These are phyloP conservation scores for Amphiprion percula DNA, from an alignment of 2,113 vertebrate genomes.

Conservation along the genomic window DNA sequence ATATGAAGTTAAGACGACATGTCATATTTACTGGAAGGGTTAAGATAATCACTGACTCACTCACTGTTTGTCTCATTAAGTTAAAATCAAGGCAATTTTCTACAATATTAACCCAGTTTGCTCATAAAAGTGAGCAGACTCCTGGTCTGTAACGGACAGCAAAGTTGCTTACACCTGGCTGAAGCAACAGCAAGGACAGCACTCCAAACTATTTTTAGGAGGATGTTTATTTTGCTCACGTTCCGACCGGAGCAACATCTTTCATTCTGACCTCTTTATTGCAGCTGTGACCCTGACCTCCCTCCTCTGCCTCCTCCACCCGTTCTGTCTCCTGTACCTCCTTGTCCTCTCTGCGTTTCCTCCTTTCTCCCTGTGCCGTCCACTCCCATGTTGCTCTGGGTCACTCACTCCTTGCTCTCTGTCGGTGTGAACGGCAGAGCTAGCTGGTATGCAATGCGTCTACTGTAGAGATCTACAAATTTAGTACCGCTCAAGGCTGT, in stretches of 20 bases:
- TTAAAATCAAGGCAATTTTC: constrained; percentile 12
- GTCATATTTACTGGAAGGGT: constrained; percentile 71
- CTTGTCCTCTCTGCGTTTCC: constrained; percentile 53
- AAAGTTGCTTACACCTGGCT: constrained; percentile 68
- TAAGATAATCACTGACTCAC: constrained; percentile 49
- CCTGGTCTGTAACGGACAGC: constrained; percentile 22
- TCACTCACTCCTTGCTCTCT: constrained; percentile 30
- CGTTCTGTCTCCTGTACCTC: constrained; percentile 61
- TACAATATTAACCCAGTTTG: constrained; percentile 38
- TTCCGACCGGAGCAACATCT: constrained; percentile 68
- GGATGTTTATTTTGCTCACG: constrained; percentile 71
- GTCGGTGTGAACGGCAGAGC: neutral
- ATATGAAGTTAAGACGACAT: constrained; percentile 54
- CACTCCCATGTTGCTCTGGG: constrained; percentile 41
- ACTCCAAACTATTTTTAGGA: constrained; percentile 73
- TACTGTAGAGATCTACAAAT: constrained; percentile 6
- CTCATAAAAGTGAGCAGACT: constrained; percentile 21
- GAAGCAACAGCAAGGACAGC: constrained; percentile 40
- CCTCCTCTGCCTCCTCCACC: constrained; percentile 30
- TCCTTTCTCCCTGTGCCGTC: constrained; percentile 21
- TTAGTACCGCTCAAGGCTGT: constrained; percentile 1
- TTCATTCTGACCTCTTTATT: constrained; percentile 78
- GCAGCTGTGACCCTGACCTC: constrained; percentile 77
- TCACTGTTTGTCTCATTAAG: constrained; percentile 44
- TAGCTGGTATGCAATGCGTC: neutral